Conservation (phyloP, 2,797 vertebrate species). For the Hirundo rustica region DNA sequence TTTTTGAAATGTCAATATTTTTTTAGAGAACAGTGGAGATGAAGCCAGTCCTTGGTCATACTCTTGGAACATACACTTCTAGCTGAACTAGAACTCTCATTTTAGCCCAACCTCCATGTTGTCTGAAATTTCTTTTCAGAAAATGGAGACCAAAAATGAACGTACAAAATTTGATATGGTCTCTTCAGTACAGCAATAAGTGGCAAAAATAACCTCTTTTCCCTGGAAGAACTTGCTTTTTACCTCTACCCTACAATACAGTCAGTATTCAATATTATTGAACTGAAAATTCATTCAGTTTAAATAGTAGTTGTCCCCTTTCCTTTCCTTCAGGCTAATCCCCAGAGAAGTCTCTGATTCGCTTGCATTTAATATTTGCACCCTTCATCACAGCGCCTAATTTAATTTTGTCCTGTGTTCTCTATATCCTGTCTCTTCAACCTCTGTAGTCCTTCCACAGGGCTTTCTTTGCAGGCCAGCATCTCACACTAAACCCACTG, state of each 20-base stretch:
- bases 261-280: neutral
- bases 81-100: neutral
- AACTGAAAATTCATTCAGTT: neutral
- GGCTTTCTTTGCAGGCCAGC: neutral
- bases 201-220: neutral
- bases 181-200: neutral
- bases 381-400: neutral
- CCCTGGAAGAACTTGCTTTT: slow-evolving; percentile 6
- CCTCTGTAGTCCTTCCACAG: neutral
- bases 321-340: neutral
- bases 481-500: neutral
- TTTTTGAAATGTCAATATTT: neutral
- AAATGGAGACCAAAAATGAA: neutral
- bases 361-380: neutral
- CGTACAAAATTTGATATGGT: neutral
- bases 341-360: neutral
- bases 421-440: neutral
- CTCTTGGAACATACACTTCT: neutral
- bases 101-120: neutral
- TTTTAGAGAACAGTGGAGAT: neutral
- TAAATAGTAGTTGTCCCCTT: neutral
- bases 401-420: neutral
- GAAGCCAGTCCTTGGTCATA: neutral
- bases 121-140: neutral
- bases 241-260: neutral